Conservation (phyloP, 2,888 invertebrate species). For the Xanthorhoe spadicearia region DNA sequence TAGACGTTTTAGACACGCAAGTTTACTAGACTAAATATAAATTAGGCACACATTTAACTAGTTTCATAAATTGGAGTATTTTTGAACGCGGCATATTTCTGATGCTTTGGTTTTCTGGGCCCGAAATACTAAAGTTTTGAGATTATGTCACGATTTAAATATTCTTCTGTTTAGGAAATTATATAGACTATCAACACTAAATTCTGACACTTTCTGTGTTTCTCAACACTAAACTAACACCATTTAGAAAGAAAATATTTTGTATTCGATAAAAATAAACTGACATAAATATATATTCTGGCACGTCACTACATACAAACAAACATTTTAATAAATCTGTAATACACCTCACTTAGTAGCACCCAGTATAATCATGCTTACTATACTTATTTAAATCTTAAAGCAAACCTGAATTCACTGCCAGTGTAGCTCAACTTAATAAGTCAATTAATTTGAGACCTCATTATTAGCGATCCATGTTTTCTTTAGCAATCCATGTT, state of each 20-base stretch:
- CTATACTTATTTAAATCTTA: constrained; percentile 13
- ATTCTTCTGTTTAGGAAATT: background rate
- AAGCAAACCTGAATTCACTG: constrained; percentile 17
- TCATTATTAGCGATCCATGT: background rate
- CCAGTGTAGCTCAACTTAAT: background rate
- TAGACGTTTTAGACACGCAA: no score
- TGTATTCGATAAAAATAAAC: no score
- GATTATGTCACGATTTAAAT: background rate
- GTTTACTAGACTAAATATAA: no score
- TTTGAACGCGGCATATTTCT: background rate
- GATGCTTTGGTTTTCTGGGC: background rate
- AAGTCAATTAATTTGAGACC: constrained; percentile 14
- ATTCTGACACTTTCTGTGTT: no score
- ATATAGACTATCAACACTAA: no score
- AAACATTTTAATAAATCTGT: background rate
- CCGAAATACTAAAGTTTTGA: constrained; percentile 1
- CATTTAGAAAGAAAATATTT: no score
- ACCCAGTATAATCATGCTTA: constrained; percentile 24
- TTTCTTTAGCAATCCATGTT: background rate
- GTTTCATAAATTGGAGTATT: background rate
- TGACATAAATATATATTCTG: background rate
- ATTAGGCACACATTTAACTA: background rate
- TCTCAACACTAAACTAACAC: no score
- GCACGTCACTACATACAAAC: constrained; percentile 1
- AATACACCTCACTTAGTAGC: constrained; percentile 4